phyloP scores from a whole-genome alignment of 2,113 vertebrate species.

The Indicator indicator region DNA sequence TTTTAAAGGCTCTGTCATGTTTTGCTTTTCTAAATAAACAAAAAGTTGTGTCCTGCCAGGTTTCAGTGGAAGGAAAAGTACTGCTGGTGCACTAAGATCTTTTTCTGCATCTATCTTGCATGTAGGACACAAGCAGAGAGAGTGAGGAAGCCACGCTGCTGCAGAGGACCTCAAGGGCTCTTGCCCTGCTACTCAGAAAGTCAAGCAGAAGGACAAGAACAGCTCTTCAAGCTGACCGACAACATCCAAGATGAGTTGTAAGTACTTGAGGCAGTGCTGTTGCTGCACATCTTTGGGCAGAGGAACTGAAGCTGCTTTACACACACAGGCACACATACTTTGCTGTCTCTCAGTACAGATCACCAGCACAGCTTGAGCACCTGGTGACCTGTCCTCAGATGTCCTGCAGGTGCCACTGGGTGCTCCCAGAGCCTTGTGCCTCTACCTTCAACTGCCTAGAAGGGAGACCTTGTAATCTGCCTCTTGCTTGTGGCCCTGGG shows the following conservation, averaged over 20 bases:
- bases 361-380: not conserved
- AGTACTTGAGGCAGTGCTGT: constrained; percentile 65
- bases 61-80: not conserved
- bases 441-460: not conserved
- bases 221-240: constrained; percentile 93
- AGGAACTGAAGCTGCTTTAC: not conserved
- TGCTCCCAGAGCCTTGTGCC: not conserved
- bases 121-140: constrained; percentile 85
- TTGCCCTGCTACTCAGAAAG: constrained; percentile 86
- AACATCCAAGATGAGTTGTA: constrained; percentile 95
- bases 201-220: constrained; percentile 94
- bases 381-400: too few relatives aligned
- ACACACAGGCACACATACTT: accelerated
- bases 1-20: not conserved
- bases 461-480: not conserved
- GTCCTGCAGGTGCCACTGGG: not conserved
- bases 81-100: not conserved
- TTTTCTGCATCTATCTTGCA: not conserved
- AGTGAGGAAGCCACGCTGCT: constrained; percentile 90
- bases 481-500: not conserved
- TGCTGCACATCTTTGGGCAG: not conserved
- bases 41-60: not conserved
- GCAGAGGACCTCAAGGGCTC: constrained; percentile 91
- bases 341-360: not conserved
- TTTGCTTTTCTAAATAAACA: accelerated